Evolutionary conservation across 1,140 invertebrate genomes (phyloP), one percentile per base, ranked within the genome.

Genomic region (Popillia japonica): DNA sequence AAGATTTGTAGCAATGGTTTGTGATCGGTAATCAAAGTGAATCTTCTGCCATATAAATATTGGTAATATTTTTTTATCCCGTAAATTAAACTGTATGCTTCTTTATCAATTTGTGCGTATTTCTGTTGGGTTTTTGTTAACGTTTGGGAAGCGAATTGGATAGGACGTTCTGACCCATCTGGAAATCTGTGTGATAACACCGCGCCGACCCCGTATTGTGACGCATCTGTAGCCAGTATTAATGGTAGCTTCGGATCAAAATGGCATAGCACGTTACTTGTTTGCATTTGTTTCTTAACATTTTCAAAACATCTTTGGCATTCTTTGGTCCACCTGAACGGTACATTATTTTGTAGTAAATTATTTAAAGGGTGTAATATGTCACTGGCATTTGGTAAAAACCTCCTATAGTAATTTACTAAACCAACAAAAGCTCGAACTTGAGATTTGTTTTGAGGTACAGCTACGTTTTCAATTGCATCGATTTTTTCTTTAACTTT

Each of bases 21-120:
- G n/a, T n/a, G n/a, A n/a, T 64, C 80, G 78, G 14, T 80, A 10
- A 68, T 20, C 4, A 76, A 41, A 20, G 41, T 73, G 22, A 79
- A 76, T 40, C 64, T 40, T 17, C 20, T 40, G 1, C 78, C 74
- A 11, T 23, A 75, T 27, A 76, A 20, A 40, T 75, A 76, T n/a
- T 20, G 2, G 11, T 75, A 41, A 61, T 74, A 78, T 20, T 40
- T 75, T 75, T 61, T 75, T 75, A 44, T 9, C 7, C 22, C 74
- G 8, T 17, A 75, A 40, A 75, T 75, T 8, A 78, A 59, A 17
- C 2, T 44, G n/a, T 10, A 61, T 20, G 72, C 72, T 44, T 78
- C 77, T 55, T 44, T 75, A 20, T 75, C 40, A 3, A 78, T 72
- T 14, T 23, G 7, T 4, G 55, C 11, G n/a, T n/a, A n/a, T n/a